These are phyloP conservation scores for Melanotaenia pygmaea DNA, from an alignment of 2,797 vertebrate genomes.

Conservation along the genomic window DNA sequence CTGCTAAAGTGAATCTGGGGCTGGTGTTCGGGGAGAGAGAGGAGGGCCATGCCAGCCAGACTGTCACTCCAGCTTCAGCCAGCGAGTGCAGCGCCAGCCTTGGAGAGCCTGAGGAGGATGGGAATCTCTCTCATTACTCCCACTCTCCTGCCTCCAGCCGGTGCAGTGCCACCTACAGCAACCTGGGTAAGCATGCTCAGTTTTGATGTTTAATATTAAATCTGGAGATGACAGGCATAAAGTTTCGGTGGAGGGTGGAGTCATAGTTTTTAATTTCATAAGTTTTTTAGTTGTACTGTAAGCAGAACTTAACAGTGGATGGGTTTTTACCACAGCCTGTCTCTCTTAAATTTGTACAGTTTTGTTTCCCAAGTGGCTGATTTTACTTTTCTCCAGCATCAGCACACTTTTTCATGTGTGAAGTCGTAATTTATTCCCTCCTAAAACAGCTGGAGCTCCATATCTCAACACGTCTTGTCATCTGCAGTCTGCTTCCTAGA, in stretches of 20 bases:
- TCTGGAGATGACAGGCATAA: neutral
- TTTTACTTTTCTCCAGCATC: slow-evolving; percentile 23
- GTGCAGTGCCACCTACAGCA: slow-evolving; percentile 95
- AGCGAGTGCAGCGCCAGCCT: slow-evolving; percentile 67
- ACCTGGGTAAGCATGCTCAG: slow-evolving; percentile 86
- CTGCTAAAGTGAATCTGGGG: slow-evolving; percentile 79
- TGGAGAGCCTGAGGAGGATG: slow-evolving; percentile 83
- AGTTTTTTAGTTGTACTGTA: neutral
- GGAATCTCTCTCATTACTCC: slow-evolving; percentile 71
- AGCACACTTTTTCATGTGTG: slow-evolving; percentile 43
- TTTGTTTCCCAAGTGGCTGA: slow-evolving; percentile 12
- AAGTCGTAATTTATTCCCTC: slow-evolving; percentile 50
- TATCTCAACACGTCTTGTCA: slow-evolving; percentile 26
- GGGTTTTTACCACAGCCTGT: neutral
- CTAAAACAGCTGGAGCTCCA: slow-evolving; percentile 41
- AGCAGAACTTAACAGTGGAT: neutral
- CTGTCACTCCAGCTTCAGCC: slow-evolving; percentile 61
- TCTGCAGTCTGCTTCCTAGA: slow-evolving; percentile 11
- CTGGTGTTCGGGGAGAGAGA: slow-evolving; percentile 57
- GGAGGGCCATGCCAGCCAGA: slow-evolving; percentile 53
- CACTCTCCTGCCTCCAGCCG: slow-evolving; percentile 84
- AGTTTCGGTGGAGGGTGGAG: neutral
- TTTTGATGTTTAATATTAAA: neutral
- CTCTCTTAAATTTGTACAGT: slow-evolving; percentile 3
- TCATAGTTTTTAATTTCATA: neutral